A percentile compares a stretch with the other conserved stretches of the same genome.
These are phyloP conservation scores for Celastrina argiolus DNA, from an alignment of 2,888 invertebrate genomes.

Conservation along the genomic window DNA sequence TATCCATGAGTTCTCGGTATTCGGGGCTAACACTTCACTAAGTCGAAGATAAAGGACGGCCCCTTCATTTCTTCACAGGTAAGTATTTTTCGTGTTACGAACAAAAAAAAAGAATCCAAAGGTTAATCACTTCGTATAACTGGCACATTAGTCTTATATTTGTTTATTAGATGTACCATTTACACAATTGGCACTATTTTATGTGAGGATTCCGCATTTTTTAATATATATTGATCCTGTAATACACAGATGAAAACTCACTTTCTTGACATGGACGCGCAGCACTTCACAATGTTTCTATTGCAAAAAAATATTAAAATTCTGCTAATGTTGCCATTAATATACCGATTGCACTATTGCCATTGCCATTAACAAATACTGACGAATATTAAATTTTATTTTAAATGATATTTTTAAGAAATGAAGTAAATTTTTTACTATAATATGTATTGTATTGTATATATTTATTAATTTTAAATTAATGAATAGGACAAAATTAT, in stretches of 20 bases:
- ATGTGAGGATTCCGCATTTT: slow-evolving; percentile 59
- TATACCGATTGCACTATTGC: background rate
- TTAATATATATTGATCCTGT: slow-evolving; percentile 70
- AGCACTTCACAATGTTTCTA: slow-evolving; percentile 59
- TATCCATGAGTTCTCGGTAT: slow-evolving; percentile 42
- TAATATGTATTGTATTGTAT: too few species aligned
- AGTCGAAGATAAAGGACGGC: slow-evolving; percentile 63
- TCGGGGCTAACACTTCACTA: slow-evolving; percentile 59
- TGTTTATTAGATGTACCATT: slow-evolving; percentile 34
- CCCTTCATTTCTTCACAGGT: slow-evolving; percentile 62
- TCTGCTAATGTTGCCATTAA: background rate
- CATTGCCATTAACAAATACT: too few species aligned
- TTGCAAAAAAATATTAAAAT: slow-evolving; percentile 29
- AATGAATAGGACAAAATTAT: too few species aligned
- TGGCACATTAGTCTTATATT: slow-evolving; percentile 33
- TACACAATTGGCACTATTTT: slow-evolving; percentile 48
- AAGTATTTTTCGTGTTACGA: slow-evolving; percentile 45
- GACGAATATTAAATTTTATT: too few species aligned
- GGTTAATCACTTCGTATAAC: slow-evolving; percentile 23
- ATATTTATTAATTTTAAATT: too few species aligned
- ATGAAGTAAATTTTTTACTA: too few species aligned
- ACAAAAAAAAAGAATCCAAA: slow-evolving; percentile 26
- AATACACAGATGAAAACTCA: slow-evolving; percentile 55
- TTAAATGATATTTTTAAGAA: too few species aligned
- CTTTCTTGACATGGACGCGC: slow-evolving; percentile 74